Percentiles rank a stretch among this genome's conserved stretches.
Evolutionary conservation across 2,888 invertebrate genomes (phyloP).

Genomic region (Sinhomidia bicolor): DNA sequence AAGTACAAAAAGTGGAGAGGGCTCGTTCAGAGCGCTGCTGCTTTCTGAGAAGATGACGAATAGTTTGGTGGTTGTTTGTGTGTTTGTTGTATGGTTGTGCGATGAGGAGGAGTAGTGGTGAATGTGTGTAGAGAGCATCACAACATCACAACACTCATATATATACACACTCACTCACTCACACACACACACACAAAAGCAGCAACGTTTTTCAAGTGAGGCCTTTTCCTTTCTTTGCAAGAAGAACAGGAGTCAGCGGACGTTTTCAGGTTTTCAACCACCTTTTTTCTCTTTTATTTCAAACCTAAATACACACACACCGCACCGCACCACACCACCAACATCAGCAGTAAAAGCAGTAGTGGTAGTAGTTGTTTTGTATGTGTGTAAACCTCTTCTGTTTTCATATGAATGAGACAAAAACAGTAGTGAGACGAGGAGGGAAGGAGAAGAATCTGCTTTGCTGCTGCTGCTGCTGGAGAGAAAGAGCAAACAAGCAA

Average conservation of each 20-base stretch:
- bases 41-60: neutral
- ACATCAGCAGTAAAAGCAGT: neutral
- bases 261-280: conserved; percentile 58
- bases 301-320: conserved; percentile 46
- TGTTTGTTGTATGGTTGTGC: conserved; percentile 57
- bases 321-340: too few relatives aligned
- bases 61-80: conserved; percentile 33
- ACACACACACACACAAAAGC: conserved; percentile 15
- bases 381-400: conserved; percentile 41
- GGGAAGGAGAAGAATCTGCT: conserved; percentile 2
- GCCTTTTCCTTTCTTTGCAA: conserved; percentile 16
- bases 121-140: conserved; percentile 51
- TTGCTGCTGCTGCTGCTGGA: conserved; percentile 18
- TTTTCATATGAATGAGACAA: conserved; percentile 46
- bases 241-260: neutral
- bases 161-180: conserved; percentile 12
- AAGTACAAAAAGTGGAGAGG: conserved; percentile 32
- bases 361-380: conserved; percentile 11
- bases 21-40: neutral
- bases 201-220: conserved; percentile 39
- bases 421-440: neutral
- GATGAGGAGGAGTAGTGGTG: conserved; percentile 48
- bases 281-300: conserved; percentile 54
- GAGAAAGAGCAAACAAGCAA: conserved; percentile 60
- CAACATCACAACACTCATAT: conserved; percentile 61